Evolutionary conservation across 2,888 invertebrate genomes (phyloP), one percentile per base, ranked within the genome.

Genomic region (Andrena minutula): DNA sequence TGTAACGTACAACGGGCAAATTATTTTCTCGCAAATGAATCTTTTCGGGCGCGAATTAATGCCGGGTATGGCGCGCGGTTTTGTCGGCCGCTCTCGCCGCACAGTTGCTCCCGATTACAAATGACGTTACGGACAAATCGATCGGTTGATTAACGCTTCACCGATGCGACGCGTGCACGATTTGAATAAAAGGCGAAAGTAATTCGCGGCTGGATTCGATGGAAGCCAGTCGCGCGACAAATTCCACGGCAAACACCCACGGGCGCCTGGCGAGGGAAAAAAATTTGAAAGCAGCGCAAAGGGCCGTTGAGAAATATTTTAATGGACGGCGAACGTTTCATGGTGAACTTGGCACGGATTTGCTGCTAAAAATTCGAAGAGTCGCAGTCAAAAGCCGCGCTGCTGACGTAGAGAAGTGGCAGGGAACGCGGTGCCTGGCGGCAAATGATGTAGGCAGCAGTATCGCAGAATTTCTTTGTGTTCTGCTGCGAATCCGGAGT

Each of bases 131-230:
- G 32, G 26, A 65, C 51, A 75, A 69, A 69, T 70, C 64, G 76
- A 70, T 71, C 65, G 71, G 8, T 69, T 76, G 79, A 79, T 79
- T 79, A 78, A 72, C 77, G 72, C 51, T 72, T 47, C 64, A 71
- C 41, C 23, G 28, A 10, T 5, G 28, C 16, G 56, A 58, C 51
- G 58, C 32, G 51, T 58, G n/a, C 16, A 30, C 49, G 65, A 75
- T 70, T 65, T 28, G 79, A 75, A 66, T 49, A 69, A 75, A 75
- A 66, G 77, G 77, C 51, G 74, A 66, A 74, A 73, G 73, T 78
- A 78, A 78, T 78, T 78, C 60, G 20, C 47, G n/a, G 20, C 1
- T 32, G n/a, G 63, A 53, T 20, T 56, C 66, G 20, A 49, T 23
- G 68, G 32, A 26, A 61, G 26, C 53, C 66, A 60, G 73, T 77